Percentiles rank a stretch among this genome's conserved stretches.
phyloP scores from a whole-genome alignment of 2,888 invertebrate species.

The Tubulanus polymorphus region DNA sequence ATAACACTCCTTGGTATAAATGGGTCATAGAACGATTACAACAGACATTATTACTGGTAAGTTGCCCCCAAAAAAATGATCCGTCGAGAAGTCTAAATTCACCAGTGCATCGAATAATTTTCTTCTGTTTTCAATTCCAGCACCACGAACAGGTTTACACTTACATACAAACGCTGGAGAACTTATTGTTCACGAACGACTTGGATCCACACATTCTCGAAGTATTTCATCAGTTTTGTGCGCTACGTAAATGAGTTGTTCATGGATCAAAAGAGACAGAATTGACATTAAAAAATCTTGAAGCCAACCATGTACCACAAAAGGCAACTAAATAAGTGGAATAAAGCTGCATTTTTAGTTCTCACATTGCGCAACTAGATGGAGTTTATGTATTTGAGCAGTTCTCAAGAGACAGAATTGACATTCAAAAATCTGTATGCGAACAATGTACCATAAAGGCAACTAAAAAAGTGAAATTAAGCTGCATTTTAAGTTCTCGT shows the following conservation, averaged over 20 bases:
- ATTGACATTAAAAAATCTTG: neutral
- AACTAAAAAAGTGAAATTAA: too few species aligned
- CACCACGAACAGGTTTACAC: conserved; percentile 97
- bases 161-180: conserved; percentile 91
- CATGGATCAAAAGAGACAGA: neutral
- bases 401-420: too few species aligned
- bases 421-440: too few species aligned
- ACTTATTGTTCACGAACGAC: conserved; percentile 91
- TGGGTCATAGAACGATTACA: conserved; percentile 92
- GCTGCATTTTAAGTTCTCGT: too few species aligned
- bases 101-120: neutral
- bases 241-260: conserved; percentile 67
- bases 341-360: neutral
- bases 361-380: too few species aligned
- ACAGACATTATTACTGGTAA: conserved; percentile 89
- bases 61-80: conserved; percentile 37
- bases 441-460: too few species aligned
- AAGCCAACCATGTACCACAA: conserved; percentile 5
- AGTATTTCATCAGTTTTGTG: conserved; percentile 96
- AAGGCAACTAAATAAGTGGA: conserved; percentile 2
- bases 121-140: conserved; percentile 60
- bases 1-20: conserved; percentile 91
- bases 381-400: too few species aligned
- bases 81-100: neutral
- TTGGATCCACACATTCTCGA: conserved; percentile 92